A percentile compares a stretch with the other conserved stretches of the same genome.
Conservation (phyloP, 2,113 vertebrate species). For the Phoenicopterus ruber region DNA sequence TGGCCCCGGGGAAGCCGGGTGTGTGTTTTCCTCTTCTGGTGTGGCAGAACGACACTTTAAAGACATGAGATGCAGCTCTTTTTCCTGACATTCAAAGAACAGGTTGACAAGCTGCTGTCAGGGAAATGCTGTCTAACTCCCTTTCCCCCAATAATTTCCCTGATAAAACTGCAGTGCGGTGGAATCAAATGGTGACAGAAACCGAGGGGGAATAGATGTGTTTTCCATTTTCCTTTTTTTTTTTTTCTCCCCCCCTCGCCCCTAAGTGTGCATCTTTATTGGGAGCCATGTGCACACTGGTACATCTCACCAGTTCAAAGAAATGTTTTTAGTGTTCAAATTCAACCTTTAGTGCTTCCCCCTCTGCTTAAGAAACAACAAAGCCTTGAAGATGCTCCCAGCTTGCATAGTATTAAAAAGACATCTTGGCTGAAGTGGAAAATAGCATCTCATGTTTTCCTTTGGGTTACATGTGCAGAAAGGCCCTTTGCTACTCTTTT, state of each 20-base stretch:
- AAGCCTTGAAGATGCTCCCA: constrained; percentile 52
- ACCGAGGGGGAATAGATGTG: constrained; percentile 28
- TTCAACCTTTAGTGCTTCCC: constrained; percentile 21
- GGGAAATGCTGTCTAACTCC: constrained; percentile 44
- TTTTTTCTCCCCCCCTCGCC: too few relatives aligned
- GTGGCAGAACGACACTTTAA: constrained; percentile 15
- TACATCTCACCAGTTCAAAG: constrained; percentile 44
- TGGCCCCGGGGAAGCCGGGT: neutral
- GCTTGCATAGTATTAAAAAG: constrained; percentile 46
- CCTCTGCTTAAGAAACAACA: constrained; percentile 42
- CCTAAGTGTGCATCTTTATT: neutral
- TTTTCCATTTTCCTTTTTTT: neutral
- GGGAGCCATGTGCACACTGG: neutral
- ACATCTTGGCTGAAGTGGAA: constrained; percentile 11
- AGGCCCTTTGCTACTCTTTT: neutral
- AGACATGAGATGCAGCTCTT: neutral
- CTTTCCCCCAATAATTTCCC: constrained; percentile 54
- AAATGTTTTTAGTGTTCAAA: constrained; percentile 28
- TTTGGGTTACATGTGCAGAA: constrained; percentile 22
- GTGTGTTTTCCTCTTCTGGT: neutral
- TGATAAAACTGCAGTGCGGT: constrained; percentile 46
- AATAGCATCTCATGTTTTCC: constrained; percentile 40
- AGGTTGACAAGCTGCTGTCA: constrained; percentile 63
- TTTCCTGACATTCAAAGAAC: constrained; percentile 36
- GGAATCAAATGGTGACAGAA: constrained; percentile 63